Evolutionary conservation across 1,140 invertebrate genomes (phyloP).

Genomic region (Babylonia areolata): DNA sequence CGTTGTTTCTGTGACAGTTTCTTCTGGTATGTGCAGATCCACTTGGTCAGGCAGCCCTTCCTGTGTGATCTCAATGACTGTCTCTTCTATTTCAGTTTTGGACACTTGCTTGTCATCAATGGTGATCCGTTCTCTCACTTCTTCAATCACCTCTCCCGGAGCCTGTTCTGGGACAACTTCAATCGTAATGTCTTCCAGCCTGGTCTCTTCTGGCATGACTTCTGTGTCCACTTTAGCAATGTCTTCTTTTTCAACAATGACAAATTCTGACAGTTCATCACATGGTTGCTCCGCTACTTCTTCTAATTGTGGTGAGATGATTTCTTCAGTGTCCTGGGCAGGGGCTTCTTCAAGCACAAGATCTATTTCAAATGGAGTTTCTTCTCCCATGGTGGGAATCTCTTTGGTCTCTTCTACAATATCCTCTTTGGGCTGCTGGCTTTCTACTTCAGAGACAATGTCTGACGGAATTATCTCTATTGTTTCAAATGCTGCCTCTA

Average conservation of each 20-base stretch:
- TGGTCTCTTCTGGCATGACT: conserved; percentile 28
- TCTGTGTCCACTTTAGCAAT: conserved; percentile 40
- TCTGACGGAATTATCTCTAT: conserved; percentile 29
- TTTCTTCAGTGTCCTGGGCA: conserved; percentile 13
- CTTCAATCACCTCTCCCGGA: conserved; percentile 39
- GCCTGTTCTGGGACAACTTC: conserved; percentile 30
- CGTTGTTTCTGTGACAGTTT: conserved; percentile 39
- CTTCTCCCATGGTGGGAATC: conserved; percentile 25
- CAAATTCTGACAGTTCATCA: conserved; percentile 37
- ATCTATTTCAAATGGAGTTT: conserved; percentile 43
- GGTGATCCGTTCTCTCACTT: conserved; percentile 42
- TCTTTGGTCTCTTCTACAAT: conserved; percentile 37
- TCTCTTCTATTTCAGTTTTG: conserved; percentile 33
- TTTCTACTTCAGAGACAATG: conserved; percentile 33
- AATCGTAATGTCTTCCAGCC: conserved; percentile 29
- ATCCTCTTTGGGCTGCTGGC: conserved; percentile 39
- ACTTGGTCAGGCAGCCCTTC: conserved; percentile 43
- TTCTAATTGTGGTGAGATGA: conserved; percentile 17
- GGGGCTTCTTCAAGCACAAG: conserved; percentile 34
- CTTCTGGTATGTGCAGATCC: conserved; percentile 36
- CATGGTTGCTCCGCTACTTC: conserved; percentile 30
- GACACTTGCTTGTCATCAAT: conserved; percentile 33
- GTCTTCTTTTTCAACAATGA: conserved; percentile 43
- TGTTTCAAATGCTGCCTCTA: conserved; percentile 24
- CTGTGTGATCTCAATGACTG: conserved; percentile 33